phyloP scores from a whole-genome alignment of 1,140 invertebrate species.

The Heliothis subflexa region DNA sequence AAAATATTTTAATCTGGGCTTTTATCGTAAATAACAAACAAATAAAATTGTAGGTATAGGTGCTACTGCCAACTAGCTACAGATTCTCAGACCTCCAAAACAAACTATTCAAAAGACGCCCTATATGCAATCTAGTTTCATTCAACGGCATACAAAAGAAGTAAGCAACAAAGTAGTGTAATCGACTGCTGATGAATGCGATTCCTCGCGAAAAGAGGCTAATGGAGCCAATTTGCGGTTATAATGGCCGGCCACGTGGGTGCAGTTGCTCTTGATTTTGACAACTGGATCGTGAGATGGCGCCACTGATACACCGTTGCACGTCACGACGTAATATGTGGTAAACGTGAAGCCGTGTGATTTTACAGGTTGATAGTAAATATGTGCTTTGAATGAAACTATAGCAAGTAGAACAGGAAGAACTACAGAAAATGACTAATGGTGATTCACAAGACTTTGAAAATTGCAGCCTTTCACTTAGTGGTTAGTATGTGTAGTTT shows the following conservation, averaged over 20 bases:
- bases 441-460: too few relatives aligned
- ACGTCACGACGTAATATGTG: conserved; percentile 62
- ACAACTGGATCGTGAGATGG: conserved; percentile 77
- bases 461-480: too few relatives aligned
- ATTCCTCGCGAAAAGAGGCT: conserved; percentile 65
- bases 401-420: background rate
- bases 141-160: conserved; percentile 48
- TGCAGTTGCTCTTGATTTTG: conserved; percentile 72
- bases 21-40: too few relatives aligned
- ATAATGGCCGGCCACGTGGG: conserved; percentile 63
- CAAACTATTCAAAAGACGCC: background rate
- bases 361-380: conserved; percentile 56
- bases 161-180: conserved; percentile 59
- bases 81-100: conserved; percentile 2
- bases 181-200: conserved; percentile 61
- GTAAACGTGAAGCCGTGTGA: conserved; percentile 48
- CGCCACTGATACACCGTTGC: conserved; percentile 64
- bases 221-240: conserved; percentile 72
- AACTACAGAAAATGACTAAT: too few relatives aligned
- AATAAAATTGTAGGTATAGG: too few relatives aligned
- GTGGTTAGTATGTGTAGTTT: too few relatives aligned
- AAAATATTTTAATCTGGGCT: background rate
- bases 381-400: conserved; percentile 22
- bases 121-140: conserved; percentile 38
- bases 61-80: too few relatives aligned